These are phyloP conservation scores for Pristiophorus japonicus DNA, from an alignment of 2,113 vertebrate species.

Conservation along the genomic window DNA sequence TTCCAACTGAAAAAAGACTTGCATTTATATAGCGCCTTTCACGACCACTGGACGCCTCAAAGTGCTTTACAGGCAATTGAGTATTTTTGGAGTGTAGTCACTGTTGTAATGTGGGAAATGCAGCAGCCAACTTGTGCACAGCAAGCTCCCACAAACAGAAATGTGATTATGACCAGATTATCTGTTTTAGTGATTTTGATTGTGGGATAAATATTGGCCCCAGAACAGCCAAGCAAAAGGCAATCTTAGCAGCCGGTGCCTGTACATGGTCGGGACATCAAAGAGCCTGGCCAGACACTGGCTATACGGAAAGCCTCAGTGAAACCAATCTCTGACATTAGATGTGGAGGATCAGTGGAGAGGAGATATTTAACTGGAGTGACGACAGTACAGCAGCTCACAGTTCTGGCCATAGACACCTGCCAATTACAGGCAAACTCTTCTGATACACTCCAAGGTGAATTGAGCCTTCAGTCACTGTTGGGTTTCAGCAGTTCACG, in stretches of 20 bases:
- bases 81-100: too few species aligned
- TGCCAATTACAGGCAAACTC: background rate
- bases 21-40: too few species aligned
- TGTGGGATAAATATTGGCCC: too few species aligned
- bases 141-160: too few species aligned
- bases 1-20: constrained; percentile 6
- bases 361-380: background rate
- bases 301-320: background rate
- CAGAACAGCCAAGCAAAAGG: background rate
- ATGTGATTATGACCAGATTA: too few species aligned
- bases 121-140: too few species aligned
- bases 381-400: background rate
- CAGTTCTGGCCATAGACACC: background rate
- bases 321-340: background rate
- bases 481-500: background rate
- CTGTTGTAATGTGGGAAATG: too few species aligned
- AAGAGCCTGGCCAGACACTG: background rate
- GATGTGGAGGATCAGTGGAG: background rate
- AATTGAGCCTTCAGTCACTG: background rate
- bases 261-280: background rate
- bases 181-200: too few species aligned
- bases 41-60: too few species aligned
- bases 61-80: too few species aligned
- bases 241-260: background rate
- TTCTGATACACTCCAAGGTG: background rate